Evolutionary conservation across 2,797 vertebrate species (phyloP).

Genomic region (Megalops cyprinoides): DNA sequence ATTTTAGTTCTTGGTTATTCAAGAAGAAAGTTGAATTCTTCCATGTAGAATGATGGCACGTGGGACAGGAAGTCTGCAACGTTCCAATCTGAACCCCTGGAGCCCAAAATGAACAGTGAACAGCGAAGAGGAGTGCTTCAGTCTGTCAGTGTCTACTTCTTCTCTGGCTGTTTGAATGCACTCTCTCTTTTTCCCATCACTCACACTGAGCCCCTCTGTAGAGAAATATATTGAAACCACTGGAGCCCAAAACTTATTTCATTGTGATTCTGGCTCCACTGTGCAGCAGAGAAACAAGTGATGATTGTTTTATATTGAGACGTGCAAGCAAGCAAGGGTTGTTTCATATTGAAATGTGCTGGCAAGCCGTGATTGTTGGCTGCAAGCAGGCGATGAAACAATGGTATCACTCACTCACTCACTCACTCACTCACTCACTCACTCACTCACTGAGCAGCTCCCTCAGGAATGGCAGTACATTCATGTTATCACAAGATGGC

Average conservation of each 20-base stretch:
- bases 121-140: no score
- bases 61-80: no score
- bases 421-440: not conserved
- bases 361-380: not conserved
- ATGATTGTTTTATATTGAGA: constrained; percentile 18
- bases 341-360: not conserved
- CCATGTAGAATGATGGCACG: no score
- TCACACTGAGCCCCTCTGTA: not conserved
- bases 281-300: not conserved
- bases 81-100: no score
- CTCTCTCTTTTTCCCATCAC: no score
- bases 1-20: no score
- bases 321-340: not conserved
- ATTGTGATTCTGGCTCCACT: not conserved
- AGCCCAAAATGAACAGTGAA: no score
- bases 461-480: not conserved
- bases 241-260: not conserved
- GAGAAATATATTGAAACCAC: no score
- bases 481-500: not conserved
- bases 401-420: not conserved
- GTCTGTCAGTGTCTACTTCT: not conserved
- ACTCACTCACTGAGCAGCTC: not conserved
- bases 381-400: not conserved
- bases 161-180: not conserved
- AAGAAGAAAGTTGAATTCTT: not conserved